Evolutionary conservation across 2,888 invertebrate genomes (phyloP), one percentile per base, ranked within the genome.

Genomic region (Lydus trimaculatus): DNA sequence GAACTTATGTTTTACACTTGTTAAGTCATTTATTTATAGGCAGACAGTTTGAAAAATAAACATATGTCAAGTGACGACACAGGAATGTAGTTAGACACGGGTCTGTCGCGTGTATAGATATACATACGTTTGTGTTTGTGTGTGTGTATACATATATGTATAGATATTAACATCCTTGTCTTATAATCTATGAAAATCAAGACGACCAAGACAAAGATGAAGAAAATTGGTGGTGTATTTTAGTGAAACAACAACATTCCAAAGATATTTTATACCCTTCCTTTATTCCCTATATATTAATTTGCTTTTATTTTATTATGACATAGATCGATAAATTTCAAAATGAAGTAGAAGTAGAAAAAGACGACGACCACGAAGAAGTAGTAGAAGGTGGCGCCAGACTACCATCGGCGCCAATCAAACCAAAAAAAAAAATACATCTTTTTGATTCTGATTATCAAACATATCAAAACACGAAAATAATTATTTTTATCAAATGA

Each of bases 291-390:
- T 31, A 70, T 75, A 81, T 83, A 84, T 84, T 84, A 84, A 84
- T 84, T 84, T 82, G 83, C 83, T 83, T 84, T 83, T 81, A 83
- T 82, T 84, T 84, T 83, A 84, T 83, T 84, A 80, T 81, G 83
- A 83, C 83, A 80, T 78, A 77, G 79, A 79, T 80, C 81, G 77
- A 84, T 84, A 84, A 84, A 84, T 83, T 82, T 79, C 75, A 73
- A 73, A 67, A 73, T 75, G 76, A 78, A 75, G 33, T 25, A 63
- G 64, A 77, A 77, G 76, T 75, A 77, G 78, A 80, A 80, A 80
- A 78, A 75, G n/a, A 48, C 8, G n/a, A 39, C 39, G n/a, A 39
- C 2, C 36, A 58, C 17, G 43, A 48, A 67, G 58, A 48, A 59
- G 76, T 75, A 77, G 78, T 80, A 80, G 79, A 79, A 48, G 82